Base-by-base conservation (phyloP, 2,888 invertebrate species). In the Ptychoptera contaminata region DNA sequence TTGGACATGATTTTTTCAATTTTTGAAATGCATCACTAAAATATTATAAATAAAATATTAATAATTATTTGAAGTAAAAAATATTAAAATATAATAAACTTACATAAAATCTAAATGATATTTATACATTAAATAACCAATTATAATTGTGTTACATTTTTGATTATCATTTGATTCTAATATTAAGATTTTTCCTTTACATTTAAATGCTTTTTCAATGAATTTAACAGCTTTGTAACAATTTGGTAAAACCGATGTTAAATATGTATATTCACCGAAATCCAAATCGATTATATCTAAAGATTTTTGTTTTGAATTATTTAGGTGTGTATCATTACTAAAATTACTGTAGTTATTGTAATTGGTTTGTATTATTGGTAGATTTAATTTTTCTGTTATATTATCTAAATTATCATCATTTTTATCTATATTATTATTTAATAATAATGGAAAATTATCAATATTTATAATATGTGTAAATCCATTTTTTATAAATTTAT, bases 111-210 rank as follows among this genome's bases (percentile, higher is more conserved):
- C 57, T 42, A 54, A 53, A 50, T 58, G 57, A 45, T 58, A 49
- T 48, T 57, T 58, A 50, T 56, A 60, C 58, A 60, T 60, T 47
- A 60, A 51, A 50, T 54, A 60, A 31, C 58, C 58, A 16, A 56
- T 55, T 32, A 55, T 53, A 37, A 58, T 56, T 2, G 58, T 58
- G 36, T 58, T 43, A 47, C 58, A 58, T 49, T 58, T 60, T 38
- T 60, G 58, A 45, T 56, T 54, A 16, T 53, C 56, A 51, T 56
- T 57, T 38, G 54, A 54, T 50, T 58, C 58, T 29, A 60, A 55
- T 14, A 58, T 53, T 15, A 59, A 44, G 36, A 57, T 54, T 8
- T 52, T 53, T 9, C 56, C 57, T 42, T 52, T 53, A 16, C 48
- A 46, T 37, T 52, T 52, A 37, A 58, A 44, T 1, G 58, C 56